Conservation (phyloP, 2,888 invertebrate species). For the Drosophila lutescens region DNA sequence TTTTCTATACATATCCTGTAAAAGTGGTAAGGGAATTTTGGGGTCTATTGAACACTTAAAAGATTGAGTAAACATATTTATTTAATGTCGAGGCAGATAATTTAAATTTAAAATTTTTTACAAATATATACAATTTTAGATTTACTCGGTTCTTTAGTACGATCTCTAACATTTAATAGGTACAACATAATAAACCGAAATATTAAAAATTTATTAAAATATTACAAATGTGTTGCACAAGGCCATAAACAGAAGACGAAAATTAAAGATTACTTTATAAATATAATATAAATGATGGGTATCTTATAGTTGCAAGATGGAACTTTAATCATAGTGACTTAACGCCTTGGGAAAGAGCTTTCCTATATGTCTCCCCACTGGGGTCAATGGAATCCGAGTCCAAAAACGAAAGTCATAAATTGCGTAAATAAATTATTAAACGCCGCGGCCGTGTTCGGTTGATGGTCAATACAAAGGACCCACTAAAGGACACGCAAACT, state of each 20-base stretch:
- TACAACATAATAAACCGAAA: too few relatives aligned
- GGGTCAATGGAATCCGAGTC: slow-evolving; percentile 66
- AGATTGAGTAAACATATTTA: too few relatives aligned
- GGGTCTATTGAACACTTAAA: background rate
- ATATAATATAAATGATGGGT: background rate
- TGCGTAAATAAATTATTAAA: slow-evolving; percentile 77
- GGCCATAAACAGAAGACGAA: too few relatives aligned
- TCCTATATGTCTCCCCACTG: slow-evolving; percentile 1
- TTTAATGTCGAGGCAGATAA: too few relatives aligned
- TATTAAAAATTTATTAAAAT: too few relatives aligned
- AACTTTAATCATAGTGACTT: background rate
- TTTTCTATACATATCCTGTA: slow-evolving; percentile 15
- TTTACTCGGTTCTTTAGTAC: too few relatives aligned
- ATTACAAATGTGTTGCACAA: too few relatives aligned
- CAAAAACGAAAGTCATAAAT: slow-evolving; percentile 58
- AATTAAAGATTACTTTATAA: background rate
- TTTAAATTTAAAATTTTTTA: too few relatives aligned
- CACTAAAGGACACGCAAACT: slow-evolving; percentile 36
- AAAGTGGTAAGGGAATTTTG: too few relatives aligned
- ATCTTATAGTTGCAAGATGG: background rate
- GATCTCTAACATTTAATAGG: too few relatives aligned
- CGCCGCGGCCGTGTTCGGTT: slow-evolving; percentile 37
- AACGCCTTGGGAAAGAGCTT: background rate
- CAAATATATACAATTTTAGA: too few relatives aligned
- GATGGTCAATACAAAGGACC: slow-evolving; percentile 30